Percentiles rank a stretch among this genome's conserved stretches.
These are phyloP conservation scores for Melinaea marsaeus DNA, from an alignment of 2,888 invertebrate species.

Conservation along the genomic window DNA sequence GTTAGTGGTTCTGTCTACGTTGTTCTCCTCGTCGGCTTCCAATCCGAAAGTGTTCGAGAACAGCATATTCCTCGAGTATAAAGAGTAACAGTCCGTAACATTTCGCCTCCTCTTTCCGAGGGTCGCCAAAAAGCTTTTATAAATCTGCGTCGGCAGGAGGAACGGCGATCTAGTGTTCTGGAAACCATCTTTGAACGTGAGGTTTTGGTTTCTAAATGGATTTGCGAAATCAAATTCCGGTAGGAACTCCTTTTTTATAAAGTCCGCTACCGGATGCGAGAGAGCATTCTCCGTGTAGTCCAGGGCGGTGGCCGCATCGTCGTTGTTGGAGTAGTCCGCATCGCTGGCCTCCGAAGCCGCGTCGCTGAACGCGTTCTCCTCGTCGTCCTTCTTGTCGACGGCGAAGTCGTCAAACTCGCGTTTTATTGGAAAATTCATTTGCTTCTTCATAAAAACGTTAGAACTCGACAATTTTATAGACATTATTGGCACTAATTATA, in stretches of 20 bases:
- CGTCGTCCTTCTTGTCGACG: slow-evolving; percentile 57
- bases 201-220: slow-evolving; percentile 65
- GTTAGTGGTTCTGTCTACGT: slow-evolving; percentile 61
- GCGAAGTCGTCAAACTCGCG: slow-evolving; percentile 64
- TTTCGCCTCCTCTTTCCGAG: slow-evolving; percentile 69
- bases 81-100: slow-evolving; percentile 67
- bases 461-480: slow-evolving; percentile 66
- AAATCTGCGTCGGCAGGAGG: slow-evolving; percentile 85
- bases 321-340: slow-evolving; percentile 58
- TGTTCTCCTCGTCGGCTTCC: slow-evolving; percentile 67
- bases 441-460: slow-evolving; percentile 63
- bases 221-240: slow-evolving; percentile 68
- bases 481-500: slow-evolving; percentile 47
- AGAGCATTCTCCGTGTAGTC: slow-evolving; percentile 67
- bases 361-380: slow-evolving; percentile 61
- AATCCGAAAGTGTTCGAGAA: slow-evolving; percentile 69
- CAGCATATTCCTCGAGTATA: slow-evolving; percentile 77
- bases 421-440: slow-evolving; percentile 69
- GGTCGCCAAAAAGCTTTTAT: slow-evolving; percentile 87
- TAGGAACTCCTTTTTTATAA: slow-evolving; percentile 73
- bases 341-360: slow-evolving; percentile 68
- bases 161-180: slow-evolving; percentile 71
- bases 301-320: slow-evolving; percentile 53
- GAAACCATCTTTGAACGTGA: slow-evolving; percentile 64
- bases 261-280: slow-evolving; percentile 67